Conservation (phyloP, 2,797 vertebrate genomes). For the Molossus alvarezi region DNA sequence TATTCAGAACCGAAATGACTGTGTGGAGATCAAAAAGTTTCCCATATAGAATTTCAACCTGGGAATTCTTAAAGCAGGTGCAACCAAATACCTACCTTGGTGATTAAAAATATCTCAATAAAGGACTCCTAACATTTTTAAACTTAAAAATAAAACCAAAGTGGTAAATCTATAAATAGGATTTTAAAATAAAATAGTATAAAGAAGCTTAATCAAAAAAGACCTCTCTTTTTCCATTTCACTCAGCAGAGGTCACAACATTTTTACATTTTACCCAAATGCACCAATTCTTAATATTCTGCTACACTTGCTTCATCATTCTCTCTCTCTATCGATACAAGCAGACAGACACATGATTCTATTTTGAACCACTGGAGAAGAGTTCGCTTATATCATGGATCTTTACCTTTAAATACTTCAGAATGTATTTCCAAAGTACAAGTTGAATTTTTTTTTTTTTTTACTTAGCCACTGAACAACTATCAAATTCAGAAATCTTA, state of each 20-base stretch:
- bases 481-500: neutral
- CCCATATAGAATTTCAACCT: neutral
- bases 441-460: neutral
- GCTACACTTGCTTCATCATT: neutral
- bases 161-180: neutral
- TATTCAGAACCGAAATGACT: neutral
- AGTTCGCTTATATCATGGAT: neutral
- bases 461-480: neutral
- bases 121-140: slow-evolving; percentile 1
- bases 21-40: neutral
- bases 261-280: neutral
- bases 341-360: neutral
- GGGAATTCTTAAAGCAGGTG: neutral
- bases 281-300: neutral
- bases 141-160: slow-evolving; percentile 46
- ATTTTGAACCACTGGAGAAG: neutral
- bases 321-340: neutral
- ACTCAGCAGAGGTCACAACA: neutral
- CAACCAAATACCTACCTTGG: neutral
- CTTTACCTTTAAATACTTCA: slow-evolving; percentile 12
- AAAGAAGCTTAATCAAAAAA: neutral
- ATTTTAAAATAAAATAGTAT: slow-evolving; percentile 14
- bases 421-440: neutral
- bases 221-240: neutral
- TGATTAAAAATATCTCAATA: neutral